Base-by-base conservation (phyloP, 1,140 invertebrate species). In the Arctopsyche grandis region DNA sequence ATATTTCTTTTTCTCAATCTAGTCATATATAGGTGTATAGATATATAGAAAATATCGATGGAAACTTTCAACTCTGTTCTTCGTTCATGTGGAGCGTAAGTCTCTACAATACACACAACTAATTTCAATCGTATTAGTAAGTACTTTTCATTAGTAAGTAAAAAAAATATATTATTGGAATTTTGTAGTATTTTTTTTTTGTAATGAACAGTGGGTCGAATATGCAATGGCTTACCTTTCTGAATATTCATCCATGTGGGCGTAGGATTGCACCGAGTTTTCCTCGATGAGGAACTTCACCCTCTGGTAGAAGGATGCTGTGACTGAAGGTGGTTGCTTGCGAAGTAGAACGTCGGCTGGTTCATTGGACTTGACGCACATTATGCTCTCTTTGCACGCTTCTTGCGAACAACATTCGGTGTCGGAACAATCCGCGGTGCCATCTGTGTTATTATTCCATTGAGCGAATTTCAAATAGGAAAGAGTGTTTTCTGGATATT, bases 251-350 rank as follows among this genome's bases (percentile, higher is more conserved):
- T 97, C 96, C 90, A 95, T 94, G 85, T 98, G 96, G 22, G 97
- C 97, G 89, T 99, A 99, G 84, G 95, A 98, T 88, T 99, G 98
- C 26, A 99, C 97, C 78, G 96, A 98, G 86, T 98, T 97, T 86
- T 99, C 97, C 89, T 99, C 97, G 78, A 99, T 98, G 75, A 99
- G 92, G 88, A 99, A 99, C 85, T 98, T 97, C 86, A 99, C 97
- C 56, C 97, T 91, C 86, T 99, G 97, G 85, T 98, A 99, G 88
- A 99, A 99, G 0, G 97, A 98, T 5, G 97, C 97, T 0, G 97
- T 98, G 44, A 98, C 95, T 48, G 96, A 96, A 9, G 97, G 97
- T 0, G 97, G 96, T 84, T 99, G 97, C 89, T 99, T 99, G 43
- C 97, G 90, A 0, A 99, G 90, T 0, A 99, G 90, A 3, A 99